These are phyloP conservation scores for Melinaea marsaeus DNA, from an alignment of 2,888 invertebrate species.

Conservation along the genomic window DNA sequence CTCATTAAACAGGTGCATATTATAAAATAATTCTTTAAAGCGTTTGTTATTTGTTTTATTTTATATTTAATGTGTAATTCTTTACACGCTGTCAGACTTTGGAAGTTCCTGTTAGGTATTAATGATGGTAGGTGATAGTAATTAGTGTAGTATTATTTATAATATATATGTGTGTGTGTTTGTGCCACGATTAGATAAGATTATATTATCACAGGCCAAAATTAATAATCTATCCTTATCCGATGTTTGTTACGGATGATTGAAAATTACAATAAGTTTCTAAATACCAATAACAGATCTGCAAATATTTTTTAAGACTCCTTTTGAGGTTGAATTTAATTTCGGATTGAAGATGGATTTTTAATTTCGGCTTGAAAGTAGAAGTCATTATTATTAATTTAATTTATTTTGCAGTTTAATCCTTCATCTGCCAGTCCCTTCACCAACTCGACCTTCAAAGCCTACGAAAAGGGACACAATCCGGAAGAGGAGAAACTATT, in stretches of 20 bases:
- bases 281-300: too few relatives aligned
- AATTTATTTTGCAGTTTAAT: constrained; percentile 41
- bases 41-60: constrained; percentile 17
- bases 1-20: constrained; percentile 44
- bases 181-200: too few relatives aligned
- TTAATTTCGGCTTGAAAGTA: neutral
- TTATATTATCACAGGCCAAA: too few relatives aligned
- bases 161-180: too few relatives aligned
- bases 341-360: too few relatives aligned
- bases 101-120: constrained; percentile 53
- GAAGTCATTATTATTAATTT: constrained; percentile 16
- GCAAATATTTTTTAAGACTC: too few relatives aligned
- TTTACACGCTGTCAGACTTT: constrained; percentile 56
- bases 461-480: constrained; percentile 40
- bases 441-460: constrained; percentile 55
- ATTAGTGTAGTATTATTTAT: too few relatives aligned
- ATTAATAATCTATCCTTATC: too few relatives aligned
- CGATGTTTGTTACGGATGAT: too few relatives aligned
- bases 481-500: constrained; percentile 63
- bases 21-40: neutral
- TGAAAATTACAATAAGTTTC: too few relatives aligned
- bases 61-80: constrained; percentile 2
- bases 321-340: too few relatives aligned
- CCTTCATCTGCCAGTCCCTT: constrained; percentile 54
- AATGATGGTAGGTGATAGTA: constrained; percentile 24